A percentile compares a stretch with the other conserved stretches of the same genome.
These are phyloP conservation scores for Cydia fagiglandana DNA, from an alignment of 1,140 invertebrate species.

Conservation along the genomic window DNA sequence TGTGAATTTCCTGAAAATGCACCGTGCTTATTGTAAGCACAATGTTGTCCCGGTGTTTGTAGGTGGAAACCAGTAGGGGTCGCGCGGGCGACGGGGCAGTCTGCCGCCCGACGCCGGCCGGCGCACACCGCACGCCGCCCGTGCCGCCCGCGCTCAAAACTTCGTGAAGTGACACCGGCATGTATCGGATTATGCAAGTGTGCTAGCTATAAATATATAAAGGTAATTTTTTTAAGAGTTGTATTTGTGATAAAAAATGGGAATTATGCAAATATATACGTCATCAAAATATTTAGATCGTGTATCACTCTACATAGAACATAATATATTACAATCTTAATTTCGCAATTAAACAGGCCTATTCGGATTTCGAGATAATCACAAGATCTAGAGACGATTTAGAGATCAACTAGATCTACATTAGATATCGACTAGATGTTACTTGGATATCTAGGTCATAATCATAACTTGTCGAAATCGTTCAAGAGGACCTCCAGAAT, in stretches of 20 bases:
- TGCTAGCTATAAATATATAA: neutral
- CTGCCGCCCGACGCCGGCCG: slow-evolving; percentile 63
- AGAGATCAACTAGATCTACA: too few species aligned
- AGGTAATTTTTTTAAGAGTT: neutral
- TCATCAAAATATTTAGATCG: neutral
- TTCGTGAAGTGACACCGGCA: slow-evolving; percentile 34
- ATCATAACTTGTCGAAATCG: too few species aligned
- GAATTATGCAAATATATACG: neutral
- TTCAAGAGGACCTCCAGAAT: too few species aligned
- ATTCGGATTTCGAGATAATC: too few species aligned
- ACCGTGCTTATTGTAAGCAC: slow-evolving; percentile 39
- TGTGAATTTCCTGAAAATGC: neutral
- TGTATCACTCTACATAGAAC: too few species aligned
- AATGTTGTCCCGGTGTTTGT: slow-evolving; percentile 48
- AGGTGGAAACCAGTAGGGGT: slow-evolving; percentile 48
- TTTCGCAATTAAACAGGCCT: too few species aligned
- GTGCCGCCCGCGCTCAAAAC: slow-evolving; percentile 35
- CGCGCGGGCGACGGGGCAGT: slow-evolving; percentile 57
- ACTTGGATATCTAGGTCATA: too few species aligned
- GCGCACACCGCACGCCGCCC: slow-evolving; percentile 44
- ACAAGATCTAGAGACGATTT: too few species aligned
- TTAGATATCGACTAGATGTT: too few species aligned
- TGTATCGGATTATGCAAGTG: slow-evolving; percentile 16
- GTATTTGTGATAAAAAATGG: neutral
- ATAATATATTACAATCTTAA: too few species aligned